Evolutionary conservation across 2,888 invertebrate genomes (phyloP).

Genomic region (Athalia circularis): DNA sequence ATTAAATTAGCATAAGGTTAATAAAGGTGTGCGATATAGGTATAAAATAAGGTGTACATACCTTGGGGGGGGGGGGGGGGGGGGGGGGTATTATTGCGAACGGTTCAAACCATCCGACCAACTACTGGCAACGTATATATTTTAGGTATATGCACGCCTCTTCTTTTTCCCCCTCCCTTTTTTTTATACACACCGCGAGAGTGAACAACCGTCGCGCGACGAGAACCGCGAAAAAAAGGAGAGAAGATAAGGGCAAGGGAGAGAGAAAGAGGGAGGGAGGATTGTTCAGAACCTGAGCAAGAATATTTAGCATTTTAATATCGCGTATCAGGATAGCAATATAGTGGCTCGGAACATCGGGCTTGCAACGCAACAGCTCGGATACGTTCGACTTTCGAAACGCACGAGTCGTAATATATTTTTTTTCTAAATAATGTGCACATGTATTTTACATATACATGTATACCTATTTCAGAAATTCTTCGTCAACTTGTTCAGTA

Average conservation of each 20-base stretch:
- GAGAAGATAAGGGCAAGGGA: neutral
- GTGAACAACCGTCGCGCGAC: too few relatives aligned
- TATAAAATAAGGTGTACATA: neutral
- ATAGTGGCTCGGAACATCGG: constrained; percentile 37
- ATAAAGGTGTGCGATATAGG: constrained; percentile 49
- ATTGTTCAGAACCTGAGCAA: constrained; percentile 42
- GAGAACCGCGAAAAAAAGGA: too few relatives aligned
- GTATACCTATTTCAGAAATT: too few relatives aligned
- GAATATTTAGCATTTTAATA: constrained; percentile 63
- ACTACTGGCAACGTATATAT: neutral
- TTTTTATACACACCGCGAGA: neutral
- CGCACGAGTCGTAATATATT: too few relatives aligned
- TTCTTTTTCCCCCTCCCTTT: neutral
- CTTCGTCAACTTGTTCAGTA: too few relatives aligned
- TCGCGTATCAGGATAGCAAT: constrained; percentile 52
- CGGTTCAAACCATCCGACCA: constrained; percentile 43
- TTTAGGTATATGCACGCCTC: too few relatives aligned
- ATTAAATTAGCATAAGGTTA: constrained; percentile 64
- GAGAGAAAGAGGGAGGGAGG: neutral
- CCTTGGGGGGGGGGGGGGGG: constrained; percentile 1
- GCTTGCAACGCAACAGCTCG: neutral
- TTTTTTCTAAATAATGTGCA: too few relatives aligned
- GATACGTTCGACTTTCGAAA: too few relatives aligned
- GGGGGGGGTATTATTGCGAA: constrained; percentile 54
- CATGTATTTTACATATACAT: too few relatives aligned